Base-by-base conservation (phyloP, 2,113 vertebrate genomes). In the Urocolius indicus region DNA sequence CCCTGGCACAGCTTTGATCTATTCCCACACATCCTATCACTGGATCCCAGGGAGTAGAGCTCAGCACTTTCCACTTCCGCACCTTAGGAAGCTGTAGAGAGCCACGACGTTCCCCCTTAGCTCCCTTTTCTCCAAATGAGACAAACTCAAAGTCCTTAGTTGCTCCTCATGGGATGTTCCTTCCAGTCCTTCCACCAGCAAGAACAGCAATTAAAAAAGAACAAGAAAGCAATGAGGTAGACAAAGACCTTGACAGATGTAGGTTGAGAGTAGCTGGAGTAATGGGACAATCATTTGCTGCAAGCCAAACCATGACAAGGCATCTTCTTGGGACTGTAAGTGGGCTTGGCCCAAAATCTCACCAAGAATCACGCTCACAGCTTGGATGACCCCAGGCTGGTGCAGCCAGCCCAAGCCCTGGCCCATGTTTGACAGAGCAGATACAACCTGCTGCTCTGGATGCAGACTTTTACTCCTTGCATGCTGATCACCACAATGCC, bases 11-110 rank as follows among this genome's bases (percentile, higher is more conserved):
- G 24, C 54, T 85, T 86, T 75, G 57, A 67, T 16, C 26, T 36
- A 55, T 54, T 63, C 23, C 30, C 22, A n/a, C 0, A 0, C 1
- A 1, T 43, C 9, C 46, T 61, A 4, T 9, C 51, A 18, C 22
- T 32, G 46, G 41, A 55, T 21, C 3, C 7, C 41, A 29, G 13
- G 20, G 26, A 71, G 10, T 77, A 73, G 51, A 81, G 45, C 4
- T 66, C 46, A 52, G 15, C 46, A 57, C 6, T 48, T 14, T 57
- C 30, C 27, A 4, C 4, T 6, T 61, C 16, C 0, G 8, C 17
- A 27, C 11, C 29, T 88, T 49, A 59, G 38, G 46, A 79, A 79
- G 29, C 29, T 26, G 27, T 0, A 26, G n/a, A 62, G 23, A 81
- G 16, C 30, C 3, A n/a, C 5, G 38, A 75, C 4, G 32, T 82